Conservation (phyloP, 2,113 vertebrate genomes). For the Pollimyrus isidori region DNA sequence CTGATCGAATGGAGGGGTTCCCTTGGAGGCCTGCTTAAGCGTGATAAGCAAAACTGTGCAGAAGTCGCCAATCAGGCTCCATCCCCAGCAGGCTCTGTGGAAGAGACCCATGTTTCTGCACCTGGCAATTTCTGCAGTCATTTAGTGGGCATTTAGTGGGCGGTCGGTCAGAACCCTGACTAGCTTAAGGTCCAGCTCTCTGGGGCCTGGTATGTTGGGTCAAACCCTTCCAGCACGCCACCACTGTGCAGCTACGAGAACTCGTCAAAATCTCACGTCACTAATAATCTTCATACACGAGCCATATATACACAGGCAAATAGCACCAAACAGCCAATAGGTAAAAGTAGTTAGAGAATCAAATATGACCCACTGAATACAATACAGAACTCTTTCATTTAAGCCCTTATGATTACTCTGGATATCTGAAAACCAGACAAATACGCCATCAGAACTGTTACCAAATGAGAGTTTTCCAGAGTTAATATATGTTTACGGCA, state of each 20-base stretch:
- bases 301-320: neutral
- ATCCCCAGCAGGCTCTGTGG: neutral
- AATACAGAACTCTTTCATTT: neutral
- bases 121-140: neutral
- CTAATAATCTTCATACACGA: neutral
- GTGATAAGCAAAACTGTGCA: neutral
- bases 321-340: neutral
- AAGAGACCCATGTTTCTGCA: neutral
- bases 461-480: constrained; percentile 1
- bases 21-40: neutral
- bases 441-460: constrained; percentile 20
- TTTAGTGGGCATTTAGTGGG: neutral
- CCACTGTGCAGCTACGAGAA: neutral
- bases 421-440: neutral
- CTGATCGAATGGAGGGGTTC: neutral
- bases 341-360: neutral
- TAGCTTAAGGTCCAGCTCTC: neutral
- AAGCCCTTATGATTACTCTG: neutral
- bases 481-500: constrained; percentile 37
- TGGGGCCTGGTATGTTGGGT: neutral
- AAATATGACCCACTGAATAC: neutral
- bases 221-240: neutral
- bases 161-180: neutral
- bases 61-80: neutral
- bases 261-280: neutral